Evolutionary conservation across 2,797 vertebrate genomes (phyloP), one percentile per base, ranked within the genome.

Genomic region (Pelodytes ibericus): DNA sequence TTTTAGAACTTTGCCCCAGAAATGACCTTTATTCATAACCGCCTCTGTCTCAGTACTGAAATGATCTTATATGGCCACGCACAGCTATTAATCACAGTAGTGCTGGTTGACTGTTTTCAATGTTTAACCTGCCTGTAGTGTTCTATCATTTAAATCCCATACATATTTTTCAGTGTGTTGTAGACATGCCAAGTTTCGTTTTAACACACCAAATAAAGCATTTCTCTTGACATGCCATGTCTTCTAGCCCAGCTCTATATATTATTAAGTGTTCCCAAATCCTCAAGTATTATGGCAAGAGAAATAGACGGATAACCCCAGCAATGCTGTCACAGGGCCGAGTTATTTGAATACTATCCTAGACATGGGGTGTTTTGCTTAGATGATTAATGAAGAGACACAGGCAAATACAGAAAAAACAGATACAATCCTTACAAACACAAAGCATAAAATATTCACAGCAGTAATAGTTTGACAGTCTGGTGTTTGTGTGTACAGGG

Each of bases 361-460:
- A 53, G 49, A 24, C 20, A 22, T n/a, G 15, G 22, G 16, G 20
- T 24, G 22, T 24, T 53, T 53, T 0, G 7, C 57, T 33, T 57
- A 22, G 30, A 53, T 49, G 31, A 69, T 39, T 30, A 26, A 61
- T 18, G 15, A 53, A 16, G 65, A 75, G 65, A 53, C 66, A 26
- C 7, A 53, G 5, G n/a, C 18, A 53, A 49, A 15, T 4, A 3
- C n/a, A 22, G n/a, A n/a, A n/a, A 60, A 13, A 60, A 44, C 51
- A 66, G 39, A 56, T 57, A 11, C n/a, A 49, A 3, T 41, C 33
- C n/a, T n/a, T 22, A 49, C 63, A 49, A 44, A 47, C 5, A 60
- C 36, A 68, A 33, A n/a, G 64, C 72, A 59, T 11, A 39, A 26
- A n/a, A 41, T 60, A 44, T 25, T 60, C 26, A 30, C 53, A 51